Percentiles rank a stretch among this genome's conserved stretches.
phyloP scores from a whole-genome alignment of 2,888 invertebrate genomes.

The Pocota personata region DNA sequence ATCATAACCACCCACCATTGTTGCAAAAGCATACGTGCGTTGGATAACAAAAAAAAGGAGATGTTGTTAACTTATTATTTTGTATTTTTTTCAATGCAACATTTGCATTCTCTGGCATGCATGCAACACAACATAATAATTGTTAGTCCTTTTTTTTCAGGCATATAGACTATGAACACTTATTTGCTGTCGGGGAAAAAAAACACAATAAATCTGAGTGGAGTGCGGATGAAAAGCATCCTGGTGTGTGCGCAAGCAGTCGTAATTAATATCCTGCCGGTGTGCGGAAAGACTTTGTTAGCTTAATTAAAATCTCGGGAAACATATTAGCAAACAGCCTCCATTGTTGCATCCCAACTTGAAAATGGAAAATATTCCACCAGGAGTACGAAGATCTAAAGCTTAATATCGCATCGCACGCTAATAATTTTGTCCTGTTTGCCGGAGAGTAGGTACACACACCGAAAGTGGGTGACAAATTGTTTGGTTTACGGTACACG shows the following conservation, averaged over 20 bases:
- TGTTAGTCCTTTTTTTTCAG: slow-evolving; percentile 33
- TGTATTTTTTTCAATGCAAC: slow-evolving; percentile 26
- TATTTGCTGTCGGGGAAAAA: slow-evolving; percentile 26
- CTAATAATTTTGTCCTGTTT: slow-evolving; percentile 10
- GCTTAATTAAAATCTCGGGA: slow-evolving; percentile 72
- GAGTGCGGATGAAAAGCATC: slow-evolving; percentile 21
- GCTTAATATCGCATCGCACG: slow-evolving; percentile 53
- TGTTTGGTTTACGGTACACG: slow-evolving; percentile 46
- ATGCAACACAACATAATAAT: slow-evolving; percentile 15
- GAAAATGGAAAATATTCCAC: slow-evolving; percentile 38
- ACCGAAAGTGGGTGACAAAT: slow-evolving; percentile 36
- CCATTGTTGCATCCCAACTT: slow-evolving; percentile 48
- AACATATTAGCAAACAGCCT: slow-evolving; percentile 65
- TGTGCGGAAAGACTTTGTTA: slow-evolving; percentile 40
- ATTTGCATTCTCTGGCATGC: slow-evolving; percentile 45
- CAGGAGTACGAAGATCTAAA: slow-evolving; percentile 5
- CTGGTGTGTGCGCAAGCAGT: slow-evolving; percentile 61
- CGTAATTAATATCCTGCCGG: slow-evolving; percentile 65
- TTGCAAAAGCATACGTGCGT: slow-evolving; percentile 35
- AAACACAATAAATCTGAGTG: slow-evolving; percentile 53
- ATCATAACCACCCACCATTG: neutral
- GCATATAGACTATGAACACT: neutral
- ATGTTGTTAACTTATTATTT: slow-evolving; percentile 32
- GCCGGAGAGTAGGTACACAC: neutral
- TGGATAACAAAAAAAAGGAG: slow-evolving; percentile 1